phyloP scores from a whole-genome alignment of 1,140 invertebrate species.

The Procambarus virginalis region DNA sequence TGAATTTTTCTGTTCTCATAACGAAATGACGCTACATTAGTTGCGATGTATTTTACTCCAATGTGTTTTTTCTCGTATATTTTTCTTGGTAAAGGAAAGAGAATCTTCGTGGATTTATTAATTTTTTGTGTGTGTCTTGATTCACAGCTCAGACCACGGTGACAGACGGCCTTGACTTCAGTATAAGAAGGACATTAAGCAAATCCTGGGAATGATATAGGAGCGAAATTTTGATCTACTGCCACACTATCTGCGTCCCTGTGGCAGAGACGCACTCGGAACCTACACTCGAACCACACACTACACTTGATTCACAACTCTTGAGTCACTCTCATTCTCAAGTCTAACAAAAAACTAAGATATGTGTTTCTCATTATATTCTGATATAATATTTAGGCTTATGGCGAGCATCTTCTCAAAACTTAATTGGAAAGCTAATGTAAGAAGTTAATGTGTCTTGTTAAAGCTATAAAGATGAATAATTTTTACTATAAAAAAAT shows the following conservation, averaged over 20 bases:
- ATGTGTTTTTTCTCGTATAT: neutral
- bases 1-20: conserved; percentile 9
- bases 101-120: neutral
- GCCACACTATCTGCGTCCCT: neutral
- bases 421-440: too few relatives aligned
- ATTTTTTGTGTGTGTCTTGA: conserved; percentile 32
- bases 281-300: too few relatives aligned
- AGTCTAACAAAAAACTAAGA: too few relatives aligned
- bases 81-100: conserved; percentile 2
- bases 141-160: conserved; percentile 39
- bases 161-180: conserved; percentile 43
- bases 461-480: too few relatives aligned
- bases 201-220: conserved; percentile 53
- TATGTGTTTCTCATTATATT: too few relatives aligned
- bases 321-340: too few relatives aligned
- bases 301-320: too few relatives aligned
- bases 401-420: too few relatives aligned
- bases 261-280: neutral
- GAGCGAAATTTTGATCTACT: conserved; percentile 50
- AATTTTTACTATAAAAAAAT: too few relatives aligned
- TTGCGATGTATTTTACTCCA: neutral
- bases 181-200: conserved; percentile 61
- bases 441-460: too few relatives aligned
- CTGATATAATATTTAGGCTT: too few relatives aligned
- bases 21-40: neutral